Evolutionary conservation across 2,888 invertebrate genomes (phyloP), one percentile per base, ranked within the genome.

Genomic region (Philereme vetulata): DNA sequence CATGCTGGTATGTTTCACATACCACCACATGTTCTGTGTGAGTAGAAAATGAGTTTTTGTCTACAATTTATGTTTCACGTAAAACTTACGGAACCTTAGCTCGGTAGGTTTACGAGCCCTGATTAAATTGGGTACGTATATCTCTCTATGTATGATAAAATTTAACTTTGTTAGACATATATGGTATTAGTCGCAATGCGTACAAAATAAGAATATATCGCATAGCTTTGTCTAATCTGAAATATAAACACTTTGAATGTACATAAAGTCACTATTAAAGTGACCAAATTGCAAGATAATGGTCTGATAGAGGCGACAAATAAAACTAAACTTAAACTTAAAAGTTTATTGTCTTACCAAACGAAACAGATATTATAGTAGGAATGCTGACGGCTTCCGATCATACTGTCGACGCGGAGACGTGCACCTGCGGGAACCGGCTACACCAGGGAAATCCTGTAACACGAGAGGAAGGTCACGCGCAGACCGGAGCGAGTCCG

Each of bases 381-480:
- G 87, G 86, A 90, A 89, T 88, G 88, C 85, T 88, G 89, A 84
- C 82, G 80, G 84, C 83, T 84, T 85, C 85, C 86, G 77, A 77
- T 75, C 76, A 72, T 67, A 65, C 68, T 66, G 63, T 72, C 63
- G 66, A 71, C 51, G 57, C 36, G 54, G 52, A 66, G 68, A 67
- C 67, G 67, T 71, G 69, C 68, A 48, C 55, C 46, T 2, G 5
- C 33, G 9, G 4, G 70, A 62, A 62, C 71, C 73, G 72, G 81
- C 78, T 82, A 91, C 84, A 75, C 77, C 87, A 92, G 80, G 80
- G 90, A 78, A 83, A 92, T 89, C 90, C 91, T 92, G 91, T 88
- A 92, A 92, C 84, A 91, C 74, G 78, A 90, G 72, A 84, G 74
- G 75, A 79, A 90, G 90, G 86, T 92, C 90, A 92, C 86, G 89